Conservation (phyloP, 1,140 invertebrate genomes). For the Oppia nitens region DNA sequence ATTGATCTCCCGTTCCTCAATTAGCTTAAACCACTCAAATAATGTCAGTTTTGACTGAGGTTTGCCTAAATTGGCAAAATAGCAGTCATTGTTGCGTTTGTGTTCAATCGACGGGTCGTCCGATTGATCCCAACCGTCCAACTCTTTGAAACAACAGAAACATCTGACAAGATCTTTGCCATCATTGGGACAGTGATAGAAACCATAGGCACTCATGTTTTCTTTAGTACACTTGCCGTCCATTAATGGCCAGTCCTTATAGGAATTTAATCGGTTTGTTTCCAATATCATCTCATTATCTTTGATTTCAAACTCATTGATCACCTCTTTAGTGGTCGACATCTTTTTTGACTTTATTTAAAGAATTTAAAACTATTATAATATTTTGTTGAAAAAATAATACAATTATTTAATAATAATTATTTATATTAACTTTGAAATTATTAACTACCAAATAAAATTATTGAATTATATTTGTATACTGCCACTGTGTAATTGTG, state of each 20-base stretch:
- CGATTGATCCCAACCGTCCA: slow-evolving; percentile 55
- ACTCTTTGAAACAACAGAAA: slow-evolving; percentile 51
- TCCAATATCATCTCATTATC: slow-evolving; percentile 4
- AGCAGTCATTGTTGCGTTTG: slow-evolving; percentile 30
- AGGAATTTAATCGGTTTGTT: not conserved
- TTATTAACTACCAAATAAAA: no score
- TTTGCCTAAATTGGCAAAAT: slow-evolving; percentile 31
- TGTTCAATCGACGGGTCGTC: slow-evolving; percentile 53
- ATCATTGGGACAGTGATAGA: slow-evolving; percentile 41
- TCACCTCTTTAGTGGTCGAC: no score
- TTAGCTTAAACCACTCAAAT: slow-evolving; percentile 24
- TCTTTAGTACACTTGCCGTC: not conserved
- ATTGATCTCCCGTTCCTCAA: not conserved
- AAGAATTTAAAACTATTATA: no score
- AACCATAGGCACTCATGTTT: slow-evolving; percentile 57
- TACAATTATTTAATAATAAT: no score
- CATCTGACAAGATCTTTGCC: slow-evolving; percentile 48
- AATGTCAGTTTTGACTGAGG: slow-evolving; percentile 26
- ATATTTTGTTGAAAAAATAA: no score
- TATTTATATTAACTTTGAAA: no score
- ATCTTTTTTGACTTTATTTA: no score
- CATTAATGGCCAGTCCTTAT: not conserved
- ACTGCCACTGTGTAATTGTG: no score
- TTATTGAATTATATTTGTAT: no score
- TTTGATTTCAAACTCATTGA: no score